phyloP scores from a whole-genome alignment of 1,140 invertebrate species.

The Anthonomus grandis region DNA sequence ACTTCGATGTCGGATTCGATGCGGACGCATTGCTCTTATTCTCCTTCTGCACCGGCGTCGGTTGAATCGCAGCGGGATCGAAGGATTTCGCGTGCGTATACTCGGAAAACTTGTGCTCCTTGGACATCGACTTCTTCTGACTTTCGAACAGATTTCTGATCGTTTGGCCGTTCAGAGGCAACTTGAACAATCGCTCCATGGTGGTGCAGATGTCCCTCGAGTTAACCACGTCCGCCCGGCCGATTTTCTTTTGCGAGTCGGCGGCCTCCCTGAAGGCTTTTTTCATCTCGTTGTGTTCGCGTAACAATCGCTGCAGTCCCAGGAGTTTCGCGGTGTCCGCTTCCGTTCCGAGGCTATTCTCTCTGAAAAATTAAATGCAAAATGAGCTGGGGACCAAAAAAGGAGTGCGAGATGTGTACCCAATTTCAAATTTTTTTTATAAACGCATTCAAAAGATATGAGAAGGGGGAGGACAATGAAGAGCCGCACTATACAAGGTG shows the following conservation, averaged over 20 bases:
- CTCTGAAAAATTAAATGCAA: slow-evolving; percentile 33
- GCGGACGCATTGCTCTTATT: slow-evolving; percentile 2
- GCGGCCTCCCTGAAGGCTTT: slow-evolving; percentile 30
- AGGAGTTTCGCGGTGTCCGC: slow-evolving; percentile 23
- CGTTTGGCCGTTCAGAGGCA: slow-evolving; percentile 36
- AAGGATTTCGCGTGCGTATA: slow-evolving; percentile 26
- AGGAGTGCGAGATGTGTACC: too few relatives aligned
- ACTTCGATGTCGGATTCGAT: slow-evolving; percentile 3
- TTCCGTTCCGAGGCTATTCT: slow-evolving; percentile 28
- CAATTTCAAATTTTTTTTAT: too few relatives aligned
- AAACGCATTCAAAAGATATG: too few relatives aligned
- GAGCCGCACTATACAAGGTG: too few relatives aligned
- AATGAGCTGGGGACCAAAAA: too few relatives aligned
- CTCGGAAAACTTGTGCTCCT: slow-evolving; percentile 31
- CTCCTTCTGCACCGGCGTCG: slow-evolving; percentile 6
- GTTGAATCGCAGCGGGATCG: neutral
- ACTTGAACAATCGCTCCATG: slow-evolving; percentile 30
- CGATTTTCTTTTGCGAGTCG: slow-evolving; percentile 8
- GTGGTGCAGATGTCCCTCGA: slow-evolving; percentile 22
- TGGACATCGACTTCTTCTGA: slow-evolving; percentile 25
- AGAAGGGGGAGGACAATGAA: too few relatives aligned
- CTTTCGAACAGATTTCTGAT: slow-evolving; percentile 33
- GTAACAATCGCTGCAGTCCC: slow-evolving; percentile 29
- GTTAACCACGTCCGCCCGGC: slow-evolving; percentile 12
- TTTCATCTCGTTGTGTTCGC: slow-evolving; percentile 35